These are phyloP conservation scores for Adelognathus sp. DNA, from an alignment of 2,888 invertebrate genomes.

Conservation along the genomic window DNA sequence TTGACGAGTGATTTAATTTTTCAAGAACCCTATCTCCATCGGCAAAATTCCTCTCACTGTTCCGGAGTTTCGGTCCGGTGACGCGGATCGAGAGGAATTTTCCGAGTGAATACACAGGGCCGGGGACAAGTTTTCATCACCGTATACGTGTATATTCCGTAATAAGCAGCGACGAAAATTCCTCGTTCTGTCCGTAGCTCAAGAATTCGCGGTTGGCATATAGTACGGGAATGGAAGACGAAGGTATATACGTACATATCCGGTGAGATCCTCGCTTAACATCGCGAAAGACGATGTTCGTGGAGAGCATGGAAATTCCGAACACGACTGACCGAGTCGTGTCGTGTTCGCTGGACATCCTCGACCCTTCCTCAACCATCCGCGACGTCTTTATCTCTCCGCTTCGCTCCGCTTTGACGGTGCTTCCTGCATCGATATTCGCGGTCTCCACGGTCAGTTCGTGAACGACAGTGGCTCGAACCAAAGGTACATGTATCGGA, in stretches of 20 bases:
- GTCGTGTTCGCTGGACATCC: conserved; percentile 52
- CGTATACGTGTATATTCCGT: background rate
- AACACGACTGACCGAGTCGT: conserved; percentile 51
- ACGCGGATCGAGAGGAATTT: background rate
- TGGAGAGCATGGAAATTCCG: conserved; percentile 57
- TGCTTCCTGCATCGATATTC: conserved; percentile 57
- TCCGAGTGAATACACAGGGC: background rate
- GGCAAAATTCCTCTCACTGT: background rate
- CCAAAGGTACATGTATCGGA: conserved; percentile 22
- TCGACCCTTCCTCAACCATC: background rate
- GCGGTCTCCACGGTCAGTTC: conserved; percentile 13
- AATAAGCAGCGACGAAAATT: conserved; percentile 5
- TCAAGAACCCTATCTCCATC: background rate
- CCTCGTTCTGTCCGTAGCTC: conserved; percentile 16
- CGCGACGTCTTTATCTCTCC: background rate
- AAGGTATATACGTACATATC: background rate
- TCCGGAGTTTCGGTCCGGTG: background rate
- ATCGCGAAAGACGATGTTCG: conserved; percentile 7
- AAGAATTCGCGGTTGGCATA: conserved; percentile 23
- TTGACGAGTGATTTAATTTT: background rate
- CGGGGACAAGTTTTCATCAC: conserved; percentile 5
- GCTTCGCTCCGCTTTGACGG: conserved; percentile 48
- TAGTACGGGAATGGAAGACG: background rate
- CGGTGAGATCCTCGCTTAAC: background rate
- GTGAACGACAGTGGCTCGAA: background rate